Base-by-base conservation (phyloP, 2,113 vertebrate genomes). In the Phalacrocorax pelagicus region DNA sequence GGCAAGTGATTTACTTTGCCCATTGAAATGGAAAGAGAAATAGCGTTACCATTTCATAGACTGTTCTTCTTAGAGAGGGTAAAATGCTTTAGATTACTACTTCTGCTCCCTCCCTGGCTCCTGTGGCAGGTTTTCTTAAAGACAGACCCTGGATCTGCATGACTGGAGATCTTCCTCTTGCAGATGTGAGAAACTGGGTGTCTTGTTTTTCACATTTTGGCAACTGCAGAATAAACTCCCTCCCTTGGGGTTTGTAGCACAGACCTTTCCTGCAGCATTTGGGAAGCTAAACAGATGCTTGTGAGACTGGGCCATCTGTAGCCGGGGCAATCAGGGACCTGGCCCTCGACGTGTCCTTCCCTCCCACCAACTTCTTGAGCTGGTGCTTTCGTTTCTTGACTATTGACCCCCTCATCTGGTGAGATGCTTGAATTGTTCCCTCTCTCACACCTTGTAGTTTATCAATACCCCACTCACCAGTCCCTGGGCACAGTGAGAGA, bases 321-420 rank as follows among this genome's bases (percentile, higher is more conserved):
- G 69, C 55, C 78, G 19, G 34, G 70, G n/a, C 57, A 88, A 13
- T 7, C 8, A 46, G 65, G 11, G 23, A 80, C 55, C 30, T 47
- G 55, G 52, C 91, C 36, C 90, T 89, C 14, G n/a, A 54, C 32
- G 26, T 30, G 52, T 73, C 67, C 40, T 92, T 91, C 26, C 46
- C 42, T 67, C 22, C 51, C 22, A 27, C 40, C 81, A 63, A 26
- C 70, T 67, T 61, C 34, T 10, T 4, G 2, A 91, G 85, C 73
- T 94, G 47, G 10, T 77, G 79, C 30, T 92, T 94, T 94, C 20
- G 34, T 95, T 91, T 88, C 85, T 90, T 36, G 79, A 70, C 62
- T 44, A 38, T 30, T 90, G 66, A 90, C 44, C 75, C 88, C 81
- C 75, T 83, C 66, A 20, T 63, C 66, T 82, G 79, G 83, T 40